Evolutionary conservation across 1,140 invertebrate species (phyloP).

Genomic region (Zaprionus tsacasi): DNA sequence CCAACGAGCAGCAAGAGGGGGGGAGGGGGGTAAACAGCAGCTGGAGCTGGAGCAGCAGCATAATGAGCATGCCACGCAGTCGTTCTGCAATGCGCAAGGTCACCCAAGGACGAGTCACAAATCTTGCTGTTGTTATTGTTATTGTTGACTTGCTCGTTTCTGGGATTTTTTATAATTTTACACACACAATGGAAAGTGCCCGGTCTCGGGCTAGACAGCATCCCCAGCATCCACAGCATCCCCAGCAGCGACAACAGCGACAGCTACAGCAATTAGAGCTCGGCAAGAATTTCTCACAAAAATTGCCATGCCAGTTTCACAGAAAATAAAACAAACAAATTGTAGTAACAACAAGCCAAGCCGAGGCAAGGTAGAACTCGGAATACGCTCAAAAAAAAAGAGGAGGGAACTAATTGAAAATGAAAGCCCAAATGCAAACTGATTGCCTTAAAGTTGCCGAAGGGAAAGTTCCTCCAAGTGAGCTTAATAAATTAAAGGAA

Average conservation of each 20-base stretch:
- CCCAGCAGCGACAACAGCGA: slow-evolving; percentile 44
- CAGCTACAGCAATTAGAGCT: slow-evolving; percentile 75
- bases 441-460: not conserved
- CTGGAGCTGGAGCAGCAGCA: slow-evolving; percentile 24
- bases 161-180: slow-evolving; percentile 14
- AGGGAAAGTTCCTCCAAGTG: not conserved
- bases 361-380: not conserved
- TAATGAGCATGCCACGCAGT: slow-evolving; percentile 71
- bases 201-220: slow-evolving; percentile 32
- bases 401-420: not conserved
- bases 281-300: slow-evolving; percentile 36
- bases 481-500: not conserved
- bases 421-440: not conserved
- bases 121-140: slow-evolving; percentile 48
- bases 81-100: slow-evolving; percentile 66
- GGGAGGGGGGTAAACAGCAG: too few species aligned
- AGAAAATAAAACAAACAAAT: slow-evolving; percentile 35
- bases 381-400: not conserved
- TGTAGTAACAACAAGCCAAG: slow-evolving; percentile 13
- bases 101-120: slow-evolving; percentile 74
- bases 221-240: slow-evolving; percentile 38
- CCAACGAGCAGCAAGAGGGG: too few species aligned
- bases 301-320: slow-evolving; percentile 58
- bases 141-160: slow-evolving; percentile 3
- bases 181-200: slow-evolving; percentile 54